Percentiles rank a stretch among this genome's conserved stretches.
Conservation (phyloP, 2,888 invertebrate species). For the Chymomyza fuscimana region DNA sequence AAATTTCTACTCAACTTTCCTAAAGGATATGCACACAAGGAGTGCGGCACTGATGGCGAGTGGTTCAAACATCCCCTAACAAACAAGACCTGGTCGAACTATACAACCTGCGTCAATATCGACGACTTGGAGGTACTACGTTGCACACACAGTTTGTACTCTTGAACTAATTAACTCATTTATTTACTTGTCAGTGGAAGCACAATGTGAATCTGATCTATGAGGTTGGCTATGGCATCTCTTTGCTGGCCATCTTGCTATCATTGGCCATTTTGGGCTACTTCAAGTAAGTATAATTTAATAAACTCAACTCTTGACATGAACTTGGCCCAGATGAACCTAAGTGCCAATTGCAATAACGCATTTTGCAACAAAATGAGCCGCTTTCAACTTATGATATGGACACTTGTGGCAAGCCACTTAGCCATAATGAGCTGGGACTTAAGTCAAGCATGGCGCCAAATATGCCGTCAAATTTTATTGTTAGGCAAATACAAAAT, state of each 20-base stretch:
- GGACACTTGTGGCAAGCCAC: conserved; percentile 45
- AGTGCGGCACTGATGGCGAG: conserved; percentile 88
- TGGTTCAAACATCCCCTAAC: conserved; percentile 91
- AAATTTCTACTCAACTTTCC: not conserved
- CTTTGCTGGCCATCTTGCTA: conserved; percentile 89
- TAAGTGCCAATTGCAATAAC: conserved; percentile 7
- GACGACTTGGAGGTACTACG: conserved; percentile 84
- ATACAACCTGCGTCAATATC: conserved; percentile 90
- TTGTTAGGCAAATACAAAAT: not conserved
- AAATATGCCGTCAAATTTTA: conserved; percentile 28
- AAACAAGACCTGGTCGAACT: conserved; percentile 92
- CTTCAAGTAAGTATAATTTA: conserved; percentile 87
- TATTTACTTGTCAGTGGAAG: conserved; percentile 82
- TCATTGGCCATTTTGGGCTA: conserved; percentile 91
- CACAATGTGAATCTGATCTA: conserved; percentile 88
- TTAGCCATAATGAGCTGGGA: conserved; percentile 46
- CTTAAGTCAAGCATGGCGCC: conserved; percentile 39
- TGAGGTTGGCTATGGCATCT: conserved; percentile 92
- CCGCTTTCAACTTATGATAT: conserved; percentile 22
- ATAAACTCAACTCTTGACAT: not conserved
- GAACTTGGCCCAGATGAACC: not conserved
- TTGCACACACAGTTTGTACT: not conserved
- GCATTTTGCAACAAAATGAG: conserved; percentile 22
- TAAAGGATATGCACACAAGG: conserved; percentile 90
- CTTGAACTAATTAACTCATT: conserved; percentile 14